Conservation (phyloP, 2,797 vertebrate genomes). For the Pogoniulus pusillus region DNA sequence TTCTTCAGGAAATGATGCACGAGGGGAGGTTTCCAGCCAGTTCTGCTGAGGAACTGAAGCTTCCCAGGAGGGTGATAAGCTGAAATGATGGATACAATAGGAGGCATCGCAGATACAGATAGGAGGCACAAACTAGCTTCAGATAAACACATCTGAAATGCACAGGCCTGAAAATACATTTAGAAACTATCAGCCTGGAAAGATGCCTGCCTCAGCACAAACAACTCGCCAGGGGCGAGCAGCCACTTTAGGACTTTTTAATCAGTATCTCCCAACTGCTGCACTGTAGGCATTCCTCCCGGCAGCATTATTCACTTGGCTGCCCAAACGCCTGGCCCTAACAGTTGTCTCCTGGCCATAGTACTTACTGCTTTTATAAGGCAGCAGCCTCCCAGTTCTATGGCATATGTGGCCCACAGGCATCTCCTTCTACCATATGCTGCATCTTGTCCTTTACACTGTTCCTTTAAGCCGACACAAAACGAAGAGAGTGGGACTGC, state of each 20-base stretch:
- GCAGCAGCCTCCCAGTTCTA: conserved; percentile 9
- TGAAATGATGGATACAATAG: neutral
- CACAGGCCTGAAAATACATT: neutral
- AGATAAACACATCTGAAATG: neutral
- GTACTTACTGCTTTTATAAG: neutral
- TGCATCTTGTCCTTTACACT: neutral
- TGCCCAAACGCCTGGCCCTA: neutral
- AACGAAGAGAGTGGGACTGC: neutral
- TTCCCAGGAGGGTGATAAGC: conserved; percentile 8
- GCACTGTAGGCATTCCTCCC: conserved; percentile 2
- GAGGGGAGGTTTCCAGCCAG: conserved; percentile 3
- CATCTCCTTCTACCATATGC: neutral
- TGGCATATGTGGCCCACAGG: neutral
- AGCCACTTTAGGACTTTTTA: conserved; percentile 3
- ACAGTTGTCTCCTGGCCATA: neutral
- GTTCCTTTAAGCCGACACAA: neutral
- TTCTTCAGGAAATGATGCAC: conserved; percentile 3
- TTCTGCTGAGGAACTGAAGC: conserved; percentile 11
- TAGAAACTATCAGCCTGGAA: conserved; percentile 8
- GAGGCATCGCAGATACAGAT: neutral
- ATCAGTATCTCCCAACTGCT: conserved; percentile 26
- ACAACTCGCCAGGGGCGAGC: neutral
- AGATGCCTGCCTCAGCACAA: conserved; percentile 25
- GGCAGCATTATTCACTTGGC: neutral
- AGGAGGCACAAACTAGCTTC: conserved; percentile 11